Conservation (phyloP, 2,888 invertebrate genomes). For the Tribolium freemani region DNA sequence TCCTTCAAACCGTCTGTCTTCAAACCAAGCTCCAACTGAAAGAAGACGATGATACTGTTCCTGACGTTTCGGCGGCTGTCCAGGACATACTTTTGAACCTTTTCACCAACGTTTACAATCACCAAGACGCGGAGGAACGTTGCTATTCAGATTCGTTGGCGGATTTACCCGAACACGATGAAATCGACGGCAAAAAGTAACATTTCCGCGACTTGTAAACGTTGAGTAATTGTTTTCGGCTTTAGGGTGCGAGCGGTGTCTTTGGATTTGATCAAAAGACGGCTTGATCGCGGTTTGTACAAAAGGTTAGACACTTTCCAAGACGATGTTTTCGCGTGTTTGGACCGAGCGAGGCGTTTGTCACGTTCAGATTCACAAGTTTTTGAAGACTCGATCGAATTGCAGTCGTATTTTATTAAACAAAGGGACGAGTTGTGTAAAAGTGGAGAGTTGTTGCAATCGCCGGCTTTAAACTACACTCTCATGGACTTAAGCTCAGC, state of each 20-base stretch:
- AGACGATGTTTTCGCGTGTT: conserved; percentile 94
- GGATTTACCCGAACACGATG: conserved; percentile 92
- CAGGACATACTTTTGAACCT: conserved; percentile 92
- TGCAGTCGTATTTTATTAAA: conserved; percentile 91
- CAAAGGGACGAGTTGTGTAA: conserved; percentile 82
- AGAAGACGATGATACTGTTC: conserved; percentile 86
- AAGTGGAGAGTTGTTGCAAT: conserved; percentile 83
- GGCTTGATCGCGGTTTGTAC: conserved; percentile 93
- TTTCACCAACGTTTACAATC: conserved; percentile 95
- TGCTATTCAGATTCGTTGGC: conserved; percentile 97
- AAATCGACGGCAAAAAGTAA: conserved; percentile 77
- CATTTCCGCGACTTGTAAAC: conserved; percentile 41
- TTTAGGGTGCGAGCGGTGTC: conserved; percentile 85
- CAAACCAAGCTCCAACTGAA: conserved; percentile 92
- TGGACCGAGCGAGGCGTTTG: conserved; percentile 89
- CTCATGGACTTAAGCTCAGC: conserved; percentile 81
- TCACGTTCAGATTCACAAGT: conserved; percentile 94
- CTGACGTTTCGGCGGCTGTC: conserved; percentile 90
- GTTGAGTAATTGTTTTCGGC: conserved; percentile 39
- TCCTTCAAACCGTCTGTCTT: conserved; percentile 90
- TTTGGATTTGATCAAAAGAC: conserved; percentile 92
- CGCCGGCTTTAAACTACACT: conserved; percentile 89
- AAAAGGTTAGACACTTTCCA: conserved; percentile 95
- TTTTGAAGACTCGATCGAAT: conserved; percentile 95
- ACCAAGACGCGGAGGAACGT: conserved; percentile 96